phyloP scores from a whole-genome alignment of 2,888 invertebrate genomes.

The Hyles lineata region DNA sequence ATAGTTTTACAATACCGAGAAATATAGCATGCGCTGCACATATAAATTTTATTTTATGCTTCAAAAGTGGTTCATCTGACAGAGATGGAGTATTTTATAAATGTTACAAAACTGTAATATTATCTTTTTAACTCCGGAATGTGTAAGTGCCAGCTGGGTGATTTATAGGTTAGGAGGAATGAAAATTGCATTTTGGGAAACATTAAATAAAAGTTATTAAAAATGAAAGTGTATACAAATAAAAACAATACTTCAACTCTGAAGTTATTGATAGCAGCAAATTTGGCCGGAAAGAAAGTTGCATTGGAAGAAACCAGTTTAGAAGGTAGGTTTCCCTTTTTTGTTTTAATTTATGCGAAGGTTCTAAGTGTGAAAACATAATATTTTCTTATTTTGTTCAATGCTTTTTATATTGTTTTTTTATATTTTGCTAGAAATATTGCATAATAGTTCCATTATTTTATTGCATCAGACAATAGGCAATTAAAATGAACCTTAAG shows the following conservation, averaged over 20 bases:
- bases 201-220: slow-evolving; percentile 47
- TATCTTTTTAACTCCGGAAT: not conserved
- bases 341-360: slow-evolving; percentile 20
- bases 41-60: not conserved
- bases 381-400: not conserved
- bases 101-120: not conserved
- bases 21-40: not conserved
- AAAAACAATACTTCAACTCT: slow-evolving; percentile 91
- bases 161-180: slow-evolving; percentile 42
- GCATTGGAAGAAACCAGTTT: slow-evolving; percentile 84
- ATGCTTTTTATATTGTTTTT: no score
- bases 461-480: slow-evolving; percentile 1
- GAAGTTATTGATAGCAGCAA: slow-evolving; percentile 89
- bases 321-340: slow-evolving; percentile 79
- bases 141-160: slow-evolving; percentile 35
- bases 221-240: slow-evolving; percentile 90
- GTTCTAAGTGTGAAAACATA: not conserved
- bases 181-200: slow-evolving; percentile 21
- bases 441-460: not conserved
- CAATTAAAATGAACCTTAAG: not conserved
- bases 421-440: not conserved
- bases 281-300: slow-evolving; percentile 85
- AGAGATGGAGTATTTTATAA: not conserved
- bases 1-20: not conserved
- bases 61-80: not conserved